Percentiles rank a stretch among this genome's conserved stretches.
Evolutionary conservation across 2,888 invertebrate species (phyloP).

Genomic region (Ichneumoninae sp.): DNA sequence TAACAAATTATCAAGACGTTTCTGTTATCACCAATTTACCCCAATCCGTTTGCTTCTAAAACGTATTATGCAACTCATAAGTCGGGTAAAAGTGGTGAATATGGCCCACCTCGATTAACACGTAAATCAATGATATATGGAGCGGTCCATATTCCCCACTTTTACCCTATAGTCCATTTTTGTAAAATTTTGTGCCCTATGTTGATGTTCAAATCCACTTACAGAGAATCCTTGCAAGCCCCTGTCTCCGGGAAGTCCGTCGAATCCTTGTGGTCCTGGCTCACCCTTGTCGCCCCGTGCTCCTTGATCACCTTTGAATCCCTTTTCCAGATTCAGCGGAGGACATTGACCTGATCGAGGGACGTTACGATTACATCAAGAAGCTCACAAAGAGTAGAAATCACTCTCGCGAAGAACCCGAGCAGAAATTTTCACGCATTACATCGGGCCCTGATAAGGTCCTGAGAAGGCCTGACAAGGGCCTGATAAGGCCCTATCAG

Average conservation of each 20-base stretch:
- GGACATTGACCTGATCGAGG: conserved; percentile 86
- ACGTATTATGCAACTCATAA: background rate
- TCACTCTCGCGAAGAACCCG: background rate
- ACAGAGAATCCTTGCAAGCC: conserved; percentile 88
- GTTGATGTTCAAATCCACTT: conserved; percentile 57
- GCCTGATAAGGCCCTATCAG: too few relatives aligned
- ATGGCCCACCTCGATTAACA: too few relatives aligned
- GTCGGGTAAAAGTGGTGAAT: too few relatives aligned
- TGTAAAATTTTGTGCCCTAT: background rate
- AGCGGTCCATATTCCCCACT: too few relatives aligned
- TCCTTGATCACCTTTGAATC: conserved; percentile 88
- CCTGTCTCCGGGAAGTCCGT: conserved; percentile 86
- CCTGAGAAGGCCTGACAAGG: too few relatives aligned
- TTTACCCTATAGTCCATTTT: background rate
- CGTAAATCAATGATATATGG: too few relatives aligned
- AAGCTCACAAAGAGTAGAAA: background rate
- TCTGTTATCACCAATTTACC: background rate
- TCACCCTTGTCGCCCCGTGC: conserved; percentile 88
- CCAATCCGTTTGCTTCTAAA: background rate
- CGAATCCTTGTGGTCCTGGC: conserved; percentile 86
- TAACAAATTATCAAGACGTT: conserved; percentile 8
- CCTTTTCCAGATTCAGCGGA: conserved; percentile 82
- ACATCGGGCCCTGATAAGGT: too few relatives aligned
- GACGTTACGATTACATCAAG: background rate
- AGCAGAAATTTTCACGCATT: too few relatives aligned